phyloP scores from a whole-genome alignment of 2,113 vertebrate genomes.

The Xiphorhynchus elegans region DNA sequence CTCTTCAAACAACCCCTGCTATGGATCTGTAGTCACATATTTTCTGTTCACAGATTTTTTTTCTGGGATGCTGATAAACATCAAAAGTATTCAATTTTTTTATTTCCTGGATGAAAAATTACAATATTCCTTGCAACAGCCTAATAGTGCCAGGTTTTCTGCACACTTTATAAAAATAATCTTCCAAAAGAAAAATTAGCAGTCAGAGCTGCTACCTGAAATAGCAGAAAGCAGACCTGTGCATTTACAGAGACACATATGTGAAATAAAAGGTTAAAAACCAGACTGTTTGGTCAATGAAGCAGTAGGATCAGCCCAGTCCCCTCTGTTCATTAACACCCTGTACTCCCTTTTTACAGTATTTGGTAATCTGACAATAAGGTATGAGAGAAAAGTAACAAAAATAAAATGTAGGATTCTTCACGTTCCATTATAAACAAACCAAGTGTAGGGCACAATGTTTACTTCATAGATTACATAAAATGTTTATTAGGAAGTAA shows the following conservation, averaged over 20 bases:
- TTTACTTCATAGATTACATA: not conserved
- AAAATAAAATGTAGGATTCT: not conserved
- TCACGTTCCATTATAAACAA: not conserved
- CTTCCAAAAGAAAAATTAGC: not conserved
- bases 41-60: conserved; percentile 72
- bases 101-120: conserved; percentile 81
- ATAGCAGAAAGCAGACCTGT: not conserved
- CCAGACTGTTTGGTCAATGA: not conserved
- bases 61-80: conserved; percentile 81
- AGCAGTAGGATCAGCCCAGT: not conserved
- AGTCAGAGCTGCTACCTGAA: not conserved
- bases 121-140: conserved; percentile 82
- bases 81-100: conserved; percentile 71
- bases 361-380: not conserved
- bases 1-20: not conserved
- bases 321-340: not conserved
- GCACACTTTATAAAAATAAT: not conserved
- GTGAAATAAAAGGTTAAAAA: not conserved
- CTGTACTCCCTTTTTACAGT: not conserved
- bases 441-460: not conserved
- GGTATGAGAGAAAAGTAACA: not conserved
- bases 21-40: not conserved
- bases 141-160: conserved; percentile 11
- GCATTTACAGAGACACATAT: not conserved
- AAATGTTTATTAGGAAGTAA: conserved; percentile 76